Base-by-base conservation (phyloP, 2,888 invertebrate species). In the Abscondita cerata region DNA sequence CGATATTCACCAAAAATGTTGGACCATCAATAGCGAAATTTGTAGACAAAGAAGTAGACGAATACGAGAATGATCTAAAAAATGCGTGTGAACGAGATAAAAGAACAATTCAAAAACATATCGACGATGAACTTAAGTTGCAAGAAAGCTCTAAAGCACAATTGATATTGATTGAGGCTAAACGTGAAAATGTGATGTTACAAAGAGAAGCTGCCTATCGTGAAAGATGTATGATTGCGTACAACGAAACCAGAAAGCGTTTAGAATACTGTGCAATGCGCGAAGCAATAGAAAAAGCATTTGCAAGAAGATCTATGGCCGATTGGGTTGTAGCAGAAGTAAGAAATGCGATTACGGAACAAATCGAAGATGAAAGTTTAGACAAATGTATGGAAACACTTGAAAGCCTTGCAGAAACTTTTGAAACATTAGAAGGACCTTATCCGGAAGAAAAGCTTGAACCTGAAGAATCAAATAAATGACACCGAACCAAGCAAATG, bases 121-220 rank as follows among this genome's bases (percentile, higher is more conserved):
- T 96, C 60, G 84, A 84, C 4, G 76, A 78, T 0, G 91, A 92
- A 75, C 89, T 95, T 80, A 86, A 85, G 56, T 85, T 89, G 2
- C 92, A 95, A 78, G 90, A 89, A 89, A 84, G 89, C 52, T 85
- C 90, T 1, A 89, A 93, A 68, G 95, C 92, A 1, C 92, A 94
- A 77, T 84, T 87, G 62, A 72, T 91, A 72, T 83, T 97, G 34
- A 85, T 92, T 67, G 87, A 92, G 56, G 95, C 93, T 67, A 96
- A 95, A 82, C 90, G 89, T 75, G 97, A 98, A 80, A 97, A 96
- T 81, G 87, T 99, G 33, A 87, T 88, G 19, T 85, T 99, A 67
- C 98, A 98, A 81, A 83, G 98, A 36, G 99, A 99, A 81, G 93
- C 95, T 33, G 89, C 88, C 0, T 99, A 96, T 84, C 85, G 93